A percentile compares a stretch with the other conserved stretches of the same genome.
Evolutionary conservation across 2,888 invertebrate genomes (phyloP).

Genomic region (Lochmaea crataegi): DNA sequence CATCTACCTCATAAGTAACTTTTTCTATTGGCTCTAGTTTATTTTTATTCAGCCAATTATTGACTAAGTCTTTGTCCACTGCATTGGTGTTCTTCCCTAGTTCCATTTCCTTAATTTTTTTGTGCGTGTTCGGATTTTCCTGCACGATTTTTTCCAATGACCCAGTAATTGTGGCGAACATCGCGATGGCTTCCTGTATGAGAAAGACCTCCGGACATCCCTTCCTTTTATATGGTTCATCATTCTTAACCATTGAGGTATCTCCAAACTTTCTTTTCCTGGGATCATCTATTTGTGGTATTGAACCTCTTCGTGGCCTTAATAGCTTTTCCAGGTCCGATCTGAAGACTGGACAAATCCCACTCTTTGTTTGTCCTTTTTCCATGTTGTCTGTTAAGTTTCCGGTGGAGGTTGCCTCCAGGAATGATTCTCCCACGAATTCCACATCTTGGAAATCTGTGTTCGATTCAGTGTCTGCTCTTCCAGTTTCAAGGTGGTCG

Average conservation of each 20-base stretch:
- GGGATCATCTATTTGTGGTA: no score
- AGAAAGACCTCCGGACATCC: no score
- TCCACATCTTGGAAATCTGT: no score
- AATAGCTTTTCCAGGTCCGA: no score
- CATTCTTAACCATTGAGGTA: no score
- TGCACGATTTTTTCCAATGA: neutral
- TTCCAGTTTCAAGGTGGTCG: neutral
- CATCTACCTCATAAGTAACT: neutral
- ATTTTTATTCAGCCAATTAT: neutral
- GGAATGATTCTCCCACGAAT: no score
- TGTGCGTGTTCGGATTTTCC: neutral
- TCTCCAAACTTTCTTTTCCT: no score
- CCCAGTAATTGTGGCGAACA: neutral
- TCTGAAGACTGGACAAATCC: neutral
- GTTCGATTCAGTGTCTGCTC: neutral
- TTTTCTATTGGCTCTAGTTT: neutral
- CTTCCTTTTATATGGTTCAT: no score
- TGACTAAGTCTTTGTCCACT: neutral
- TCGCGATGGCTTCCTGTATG: neutral
- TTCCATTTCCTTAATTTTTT: neutral
- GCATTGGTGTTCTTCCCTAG: neutral
- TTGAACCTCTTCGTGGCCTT: no score
- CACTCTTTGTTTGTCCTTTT: neutral
- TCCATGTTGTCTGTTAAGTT: no score
- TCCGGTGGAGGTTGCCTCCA: no score